Evolutionary conservation across 2,113 vertebrate genomes (phyloP).

Genomic region (Aleadryas rufinucha): DNA sequence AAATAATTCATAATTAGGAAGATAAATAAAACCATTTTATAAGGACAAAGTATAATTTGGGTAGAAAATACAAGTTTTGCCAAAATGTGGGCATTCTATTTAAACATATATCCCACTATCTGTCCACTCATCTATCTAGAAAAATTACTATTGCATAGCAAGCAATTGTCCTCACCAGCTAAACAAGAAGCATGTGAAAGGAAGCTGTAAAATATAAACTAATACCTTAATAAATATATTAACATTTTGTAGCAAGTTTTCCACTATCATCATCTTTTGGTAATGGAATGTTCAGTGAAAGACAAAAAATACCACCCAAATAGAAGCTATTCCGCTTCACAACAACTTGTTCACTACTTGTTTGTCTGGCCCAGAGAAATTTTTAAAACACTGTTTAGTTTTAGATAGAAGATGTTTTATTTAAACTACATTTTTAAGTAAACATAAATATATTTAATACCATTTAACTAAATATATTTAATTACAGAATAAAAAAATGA

Average conservation of each 20-base stretch:
- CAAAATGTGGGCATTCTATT: not conserved
- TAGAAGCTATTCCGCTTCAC: not conserved
- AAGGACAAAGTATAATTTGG: not conserved
- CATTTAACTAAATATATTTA: not conserved
- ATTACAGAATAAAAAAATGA: not conserved
- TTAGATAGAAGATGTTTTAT: not conserved
- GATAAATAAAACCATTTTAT: not conserved
- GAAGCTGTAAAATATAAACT: not conserved
- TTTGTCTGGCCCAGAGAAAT: not conserved
- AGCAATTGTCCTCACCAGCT: not conserved
- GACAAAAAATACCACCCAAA: not conserved
- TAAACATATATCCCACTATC: not conserved
- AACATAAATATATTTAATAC: not conserved
- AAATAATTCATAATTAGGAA: not conserved
- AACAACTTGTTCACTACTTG: not conserved
- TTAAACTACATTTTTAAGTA: not conserved
- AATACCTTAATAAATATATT: not conserved
- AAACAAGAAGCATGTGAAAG: not conserved
- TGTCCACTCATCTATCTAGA: not conserved
- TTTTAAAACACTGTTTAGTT: not conserved
- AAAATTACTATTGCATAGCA: not conserved
- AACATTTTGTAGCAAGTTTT: not conserved
- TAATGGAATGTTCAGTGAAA: not conserved
- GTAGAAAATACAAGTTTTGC: not conserved
- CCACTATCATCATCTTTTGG: fast-evolving